phyloP scores from a whole-genome alignment of 2,888 invertebrate species.

The Drosophila suboccidentalis region DNA sequence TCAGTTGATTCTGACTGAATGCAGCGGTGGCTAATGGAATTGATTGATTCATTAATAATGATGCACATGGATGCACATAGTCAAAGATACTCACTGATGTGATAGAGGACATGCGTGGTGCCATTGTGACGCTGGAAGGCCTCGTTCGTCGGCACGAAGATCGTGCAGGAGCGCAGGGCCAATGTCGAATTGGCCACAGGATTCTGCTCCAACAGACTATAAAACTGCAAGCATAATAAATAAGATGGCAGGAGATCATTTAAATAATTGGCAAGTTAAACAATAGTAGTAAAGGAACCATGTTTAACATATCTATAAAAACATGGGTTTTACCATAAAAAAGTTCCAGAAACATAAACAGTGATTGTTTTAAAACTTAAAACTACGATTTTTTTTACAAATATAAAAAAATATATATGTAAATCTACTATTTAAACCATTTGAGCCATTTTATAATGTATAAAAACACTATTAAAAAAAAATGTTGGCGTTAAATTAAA shows the following conservation, averaged over 20 bases:
- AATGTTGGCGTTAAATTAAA: no score
- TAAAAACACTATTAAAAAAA: no score
- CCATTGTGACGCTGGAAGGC: slow-evolving; percentile 92
- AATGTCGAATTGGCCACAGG: slow-evolving; percentile 91
- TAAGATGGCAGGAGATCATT: background rate
- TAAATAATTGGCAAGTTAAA: slow-evolving; percentile 1
- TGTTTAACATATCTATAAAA: background rate
- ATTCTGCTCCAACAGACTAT: slow-evolving; percentile 90
- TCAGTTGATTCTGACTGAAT: slow-evolving; percentile 88
- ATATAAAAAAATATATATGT: no score
- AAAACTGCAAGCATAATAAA: slow-evolving; percentile 88
- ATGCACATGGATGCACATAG: slow-evolving; percentile 7
- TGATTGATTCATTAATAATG: slow-evolving; percentile 22
- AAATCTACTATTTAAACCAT: no score
- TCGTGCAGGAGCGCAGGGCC: slow-evolving; percentile 91
- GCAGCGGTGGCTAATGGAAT: slow-evolving; percentile 90
- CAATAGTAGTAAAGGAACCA: background rate
- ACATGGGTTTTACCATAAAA: no score
- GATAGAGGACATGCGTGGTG: slow-evolving; percentile 89
- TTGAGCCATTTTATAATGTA: no score
- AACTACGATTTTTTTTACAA: no score
- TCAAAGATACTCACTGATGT: slow-evolving; percentile 90
- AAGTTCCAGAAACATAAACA: no score
- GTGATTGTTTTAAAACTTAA: no score
- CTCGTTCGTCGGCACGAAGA: slow-evolving; percentile 95